Evolutionary conservation across 2,888 invertebrate species (phyloP).

Genomic region (Cactoblastis cactorum): DNA sequence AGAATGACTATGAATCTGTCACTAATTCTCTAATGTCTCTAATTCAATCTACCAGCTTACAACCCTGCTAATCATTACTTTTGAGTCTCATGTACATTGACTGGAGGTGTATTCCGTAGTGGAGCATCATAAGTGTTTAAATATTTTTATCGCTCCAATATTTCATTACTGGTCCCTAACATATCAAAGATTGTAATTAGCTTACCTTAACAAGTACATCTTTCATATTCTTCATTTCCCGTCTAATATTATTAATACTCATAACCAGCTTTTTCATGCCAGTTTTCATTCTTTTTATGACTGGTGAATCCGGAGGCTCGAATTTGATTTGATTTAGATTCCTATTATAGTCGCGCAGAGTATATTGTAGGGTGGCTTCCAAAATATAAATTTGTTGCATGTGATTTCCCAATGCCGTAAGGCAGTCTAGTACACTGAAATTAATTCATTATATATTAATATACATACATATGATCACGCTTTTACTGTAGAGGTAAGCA

Average conservation of each 20-base stretch:
- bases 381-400: conserved; percentile 79
- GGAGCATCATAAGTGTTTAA: no score
- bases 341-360: conserved; percentile 59
- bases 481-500: no score
- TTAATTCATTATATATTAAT: neutral
- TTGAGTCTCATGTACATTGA: no score
- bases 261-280: conserved; percentile 42
- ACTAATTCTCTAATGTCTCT: no score
- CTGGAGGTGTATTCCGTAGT: no score
- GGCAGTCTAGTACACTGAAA: conserved; percentile 76
- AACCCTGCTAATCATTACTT: no score
- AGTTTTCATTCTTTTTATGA: conserved; percentile 34
- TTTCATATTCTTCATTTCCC: conserved; percentile 49
- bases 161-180: no score
- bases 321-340: conserved; percentile 51
- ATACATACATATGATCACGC: conserved; percentile 64
- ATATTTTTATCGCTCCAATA: no score
- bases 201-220: conserved; percentile 49
- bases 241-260: conserved; percentile 48
- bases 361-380: conserved; percentile 77
- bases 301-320: conserved; percentile 55
- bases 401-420: conserved; percentile 72
- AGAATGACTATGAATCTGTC: no score
- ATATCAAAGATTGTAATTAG: neutral
- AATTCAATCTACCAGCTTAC: no score